These are phyloP conservation scores for Eudasyphora cyanicolor DNA, from an alignment of 2,888 invertebrate genomes.

Conservation along the genomic window DNA sequence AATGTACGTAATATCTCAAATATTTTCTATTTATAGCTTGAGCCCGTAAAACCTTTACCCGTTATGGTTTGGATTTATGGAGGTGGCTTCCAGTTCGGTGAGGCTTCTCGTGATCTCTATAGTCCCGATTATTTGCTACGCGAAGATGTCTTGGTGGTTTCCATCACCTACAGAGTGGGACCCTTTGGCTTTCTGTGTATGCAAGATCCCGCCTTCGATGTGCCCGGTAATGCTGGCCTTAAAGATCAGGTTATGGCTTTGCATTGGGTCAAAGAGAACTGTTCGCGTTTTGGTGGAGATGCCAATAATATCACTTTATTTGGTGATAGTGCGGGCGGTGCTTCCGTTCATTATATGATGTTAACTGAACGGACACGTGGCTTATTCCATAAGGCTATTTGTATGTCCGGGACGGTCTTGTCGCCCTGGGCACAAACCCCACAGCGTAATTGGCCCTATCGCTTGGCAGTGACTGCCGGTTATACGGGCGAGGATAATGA, in stretches of 20 bases:
- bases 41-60: constrained; percentile 75
- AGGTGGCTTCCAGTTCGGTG: constrained; percentile 81
- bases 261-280: constrained; percentile 81
- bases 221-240: constrained; percentile 82
- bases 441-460: constrained; percentile 76
- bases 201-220: constrained; percentile 80
- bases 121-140: constrained; percentile 81
- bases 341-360: constrained; percentile 80
- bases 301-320: constrained; percentile 81
- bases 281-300: constrained; percentile 81
- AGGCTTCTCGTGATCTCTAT: constrained; percentile 78
- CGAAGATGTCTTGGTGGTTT: constrained; percentile 81
- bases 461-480: constrained; percentile 76
- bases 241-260: constrained; percentile 82
- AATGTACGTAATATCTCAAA: too few relatives aligned
- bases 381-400: constrained; percentile 78
- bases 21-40: constrained; percentile 69
- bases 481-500: constrained; percentile 75
- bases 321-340: constrained; percentile 82
- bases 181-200: constrained; percentile 81
- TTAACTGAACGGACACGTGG: constrained; percentile 80
- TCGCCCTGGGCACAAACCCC: constrained; percentile 78
- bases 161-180: constrained; percentile 81
- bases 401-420: constrained; percentile 78
- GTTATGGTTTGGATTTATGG: constrained; percentile 82